Conservation (phyloP, 1,140 invertebrate species). For the Pteromalus puparum region DNA sequence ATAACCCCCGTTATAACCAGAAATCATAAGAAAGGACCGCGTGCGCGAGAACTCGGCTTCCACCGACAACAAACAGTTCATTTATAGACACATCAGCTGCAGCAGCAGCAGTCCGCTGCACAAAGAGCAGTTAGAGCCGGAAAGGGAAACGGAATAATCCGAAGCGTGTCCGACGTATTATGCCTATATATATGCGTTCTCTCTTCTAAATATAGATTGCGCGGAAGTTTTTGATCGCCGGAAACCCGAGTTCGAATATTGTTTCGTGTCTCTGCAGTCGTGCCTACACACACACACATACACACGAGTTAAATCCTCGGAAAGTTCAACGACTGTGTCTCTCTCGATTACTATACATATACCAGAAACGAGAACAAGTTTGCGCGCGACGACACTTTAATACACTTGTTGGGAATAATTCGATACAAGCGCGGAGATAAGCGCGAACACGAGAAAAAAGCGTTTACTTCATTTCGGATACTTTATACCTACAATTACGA, state of each 20-base stretch:
- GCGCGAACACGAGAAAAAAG: too few relatives aligned
- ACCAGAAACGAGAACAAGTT: too few relatives aligned
- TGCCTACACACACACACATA: too few relatives aligned
- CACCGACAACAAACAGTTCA: conserved; percentile 30
- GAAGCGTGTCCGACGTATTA: conserved; percentile 1
- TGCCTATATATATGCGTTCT: neutral
- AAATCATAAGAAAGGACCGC: neutral
- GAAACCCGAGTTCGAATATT: conserved; percentile 15
- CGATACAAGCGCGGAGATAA: too few relatives aligned
- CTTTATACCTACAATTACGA: conserved; percentile 12
- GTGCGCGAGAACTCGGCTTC: neutral
- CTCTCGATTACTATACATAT: too few relatives aligned
- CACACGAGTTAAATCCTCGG: too few relatives aligned
- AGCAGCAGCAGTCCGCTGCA: neutral
- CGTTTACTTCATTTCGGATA: too few relatives aligned
- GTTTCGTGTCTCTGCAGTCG: neutral
- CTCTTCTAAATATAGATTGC: conserved; percentile 32
- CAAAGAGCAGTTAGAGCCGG: conserved; percentile 23
- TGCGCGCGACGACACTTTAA: too few relatives aligned
- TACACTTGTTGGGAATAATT: too few relatives aligned
- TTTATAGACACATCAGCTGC: conserved; percentile 7
- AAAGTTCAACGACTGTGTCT: too few relatives aligned
- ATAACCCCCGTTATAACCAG: neutral
- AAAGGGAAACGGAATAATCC: conserved; percentile 42
- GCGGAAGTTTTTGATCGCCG: conserved; percentile 34